Percentiles rank a stretch among this genome's conserved stretches.
These are phyloP conservation scores for Polypedilum pembai DNA, from an alignment of 1,140 invertebrate genomes.

Conservation along the genomic window DNA sequence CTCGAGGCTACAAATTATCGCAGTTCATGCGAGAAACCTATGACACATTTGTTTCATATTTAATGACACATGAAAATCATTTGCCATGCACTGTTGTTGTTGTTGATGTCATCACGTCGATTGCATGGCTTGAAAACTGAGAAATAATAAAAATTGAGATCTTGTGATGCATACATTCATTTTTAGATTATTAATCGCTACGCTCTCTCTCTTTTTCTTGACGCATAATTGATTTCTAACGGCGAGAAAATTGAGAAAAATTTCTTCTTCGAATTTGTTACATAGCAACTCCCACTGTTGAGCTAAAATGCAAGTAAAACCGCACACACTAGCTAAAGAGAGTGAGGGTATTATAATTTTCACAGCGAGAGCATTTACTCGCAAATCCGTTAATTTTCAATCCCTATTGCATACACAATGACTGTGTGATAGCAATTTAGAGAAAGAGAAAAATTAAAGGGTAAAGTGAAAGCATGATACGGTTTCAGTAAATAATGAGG, in stretches of 20 bases:
- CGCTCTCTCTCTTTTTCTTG: background rate
- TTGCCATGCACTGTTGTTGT: background rate
- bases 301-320: background rate
- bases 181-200: background rate
- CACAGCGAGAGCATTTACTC: conserved; percentile 18
- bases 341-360: conserved; percentile 22
- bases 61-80: conserved; percentile 10
- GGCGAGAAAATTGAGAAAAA: background rate
- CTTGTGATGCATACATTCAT: background rate
- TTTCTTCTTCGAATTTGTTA: background rate
- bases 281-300: background rate
- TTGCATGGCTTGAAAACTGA: background rate
- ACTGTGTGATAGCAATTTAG: background rate
- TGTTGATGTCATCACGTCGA: background rate
- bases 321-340: background rate
- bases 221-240: conserved; percentile 21
- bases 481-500: background rate
- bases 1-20: conserved; percentile 16
- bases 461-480: background rate
- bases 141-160: no score
- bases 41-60: conserved; percentile 13
- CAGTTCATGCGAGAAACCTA: background rate
- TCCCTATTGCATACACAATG: background rate
- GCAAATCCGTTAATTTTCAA: conserved; percentile 26
- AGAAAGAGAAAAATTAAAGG: background rate